Base-by-base conservation (phyloP, 2,797 vertebrate species). In the Anableps anableps region DNA sequence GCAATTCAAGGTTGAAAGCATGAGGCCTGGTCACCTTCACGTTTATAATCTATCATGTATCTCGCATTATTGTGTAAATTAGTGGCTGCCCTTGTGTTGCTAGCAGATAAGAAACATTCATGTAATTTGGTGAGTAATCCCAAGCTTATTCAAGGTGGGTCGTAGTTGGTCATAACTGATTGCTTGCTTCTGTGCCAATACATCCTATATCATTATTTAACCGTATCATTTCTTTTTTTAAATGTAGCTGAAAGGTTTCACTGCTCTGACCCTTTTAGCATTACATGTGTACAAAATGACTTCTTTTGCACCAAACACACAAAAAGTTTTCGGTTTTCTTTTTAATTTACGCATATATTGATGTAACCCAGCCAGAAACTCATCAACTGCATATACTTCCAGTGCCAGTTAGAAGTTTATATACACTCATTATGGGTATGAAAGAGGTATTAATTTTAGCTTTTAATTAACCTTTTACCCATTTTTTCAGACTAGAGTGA, bases 11-110 rank as follows among this genome's bases (percentile, higher is more conserved):
- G 26, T 9, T 43, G 48, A 29, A 68, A 34, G 31, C n/a, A 17
- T n/a, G 11, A 43, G 71, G 17, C 26, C 68, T 34, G 50, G 76
- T 58, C 76, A 55, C 66, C 66, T 45, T 78, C 10, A 72, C 21
- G 16, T 34, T 77, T 29, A 55, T 29, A 70, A 31, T 1, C 34
- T 23, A 29, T 34, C 21, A 58, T 31, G 29, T 72, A 34, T 34
- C n/a, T 47, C 21, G 34, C 5, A 72, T 47, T 31, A 26, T 10
- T 34, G 45, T 48, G 45, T 36, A 47, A 11, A 21, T 43, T 31
- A 36, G 14, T 48, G 19, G 75, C 6, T 51, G 34, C 26, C 26
- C 19, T 38, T n/a, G 58, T 23, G 47, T 68, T 23, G 14, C 38
- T 50, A 29, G 38, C n/a, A 77, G 62, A 77, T 77, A 68, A 68